phyloP scores from a whole-genome alignment of 1,140 invertebrate genomes.

The Tetragnatha versicolor region DNA sequence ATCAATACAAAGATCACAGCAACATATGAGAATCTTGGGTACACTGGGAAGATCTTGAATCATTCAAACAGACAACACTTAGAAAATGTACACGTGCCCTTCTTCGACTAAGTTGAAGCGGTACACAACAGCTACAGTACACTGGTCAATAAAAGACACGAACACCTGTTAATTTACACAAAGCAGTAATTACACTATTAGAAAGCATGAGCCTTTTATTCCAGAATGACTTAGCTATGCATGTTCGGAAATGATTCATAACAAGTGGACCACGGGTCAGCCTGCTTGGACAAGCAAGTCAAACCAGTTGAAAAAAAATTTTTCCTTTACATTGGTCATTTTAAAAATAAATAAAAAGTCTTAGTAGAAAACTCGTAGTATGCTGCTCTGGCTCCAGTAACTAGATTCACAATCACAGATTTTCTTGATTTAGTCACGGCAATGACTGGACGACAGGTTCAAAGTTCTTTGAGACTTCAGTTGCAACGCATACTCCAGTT shows the following conservation, averaged over 20 bases:
- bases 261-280: background rate
- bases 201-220: conserved; percentile 12
- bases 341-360: conserved; percentile 50
- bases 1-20: no score
- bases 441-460: background rate
- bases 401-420: conserved; percentile 34
- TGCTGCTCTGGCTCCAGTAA: background rate
- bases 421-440: conserved; percentile 13
- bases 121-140: no score
- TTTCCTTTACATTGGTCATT: conserved; percentile 44
- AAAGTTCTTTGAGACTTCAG: background rate
- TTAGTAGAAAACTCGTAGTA: background rate
- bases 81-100: no score
- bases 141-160: no score
- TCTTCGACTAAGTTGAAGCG: no score
- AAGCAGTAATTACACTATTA: no score
- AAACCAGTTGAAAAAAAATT: conserved; percentile 26
- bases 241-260: background rate
- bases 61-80: no score
- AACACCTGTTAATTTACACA: background rate
- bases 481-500: background rate
- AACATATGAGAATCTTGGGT: no score
- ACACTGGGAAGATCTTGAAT: no score
- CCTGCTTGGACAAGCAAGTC: background rate
- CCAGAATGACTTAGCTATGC: conserved; percentile 10